Conservation (phyloP, 2,888 invertebrate species). For the Melanophora roralis region DNA sequence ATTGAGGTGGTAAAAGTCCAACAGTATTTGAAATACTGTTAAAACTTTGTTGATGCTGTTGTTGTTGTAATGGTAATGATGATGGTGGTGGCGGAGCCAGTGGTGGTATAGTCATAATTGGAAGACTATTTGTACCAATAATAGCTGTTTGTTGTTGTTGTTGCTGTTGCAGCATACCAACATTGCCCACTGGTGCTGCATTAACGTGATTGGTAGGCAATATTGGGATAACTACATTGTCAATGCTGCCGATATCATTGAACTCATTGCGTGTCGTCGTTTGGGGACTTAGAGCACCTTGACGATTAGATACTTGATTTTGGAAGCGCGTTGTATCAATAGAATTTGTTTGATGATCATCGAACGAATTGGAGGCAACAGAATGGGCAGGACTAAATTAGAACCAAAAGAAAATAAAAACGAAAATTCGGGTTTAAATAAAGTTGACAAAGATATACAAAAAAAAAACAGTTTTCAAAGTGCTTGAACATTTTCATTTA, state of each 20-base stretch:
- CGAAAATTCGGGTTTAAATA: no score
- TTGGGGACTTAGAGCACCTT: conserved; percentile 67
- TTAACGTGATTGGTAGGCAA: neutral
- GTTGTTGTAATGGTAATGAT: conserved; percentile 59
- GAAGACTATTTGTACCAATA: conserved; percentile 13
- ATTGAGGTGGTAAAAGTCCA: conserved; percentile 46
- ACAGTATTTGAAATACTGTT: conserved; percentile 45
- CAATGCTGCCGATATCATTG: conserved; percentile 59
- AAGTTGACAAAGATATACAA: neutral
- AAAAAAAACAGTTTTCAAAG: no score
- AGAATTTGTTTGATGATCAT: conserved; percentile 77
- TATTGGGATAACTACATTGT: conserved; percentile 40
- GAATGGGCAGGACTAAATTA: conserved; percentile 82
- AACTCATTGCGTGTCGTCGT: conserved; percentile 55
- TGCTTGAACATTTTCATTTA: no score
- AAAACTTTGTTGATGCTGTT: conserved; percentile 44
- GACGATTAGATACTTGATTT: conserved; percentile 72
- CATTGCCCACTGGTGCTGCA: conserved; percentile 10
- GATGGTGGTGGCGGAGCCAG: conserved; percentile 21
- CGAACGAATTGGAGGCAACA: conserved; percentile 83
- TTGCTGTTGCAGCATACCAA: conserved; percentile 24
- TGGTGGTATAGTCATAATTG: conserved; percentile 12
- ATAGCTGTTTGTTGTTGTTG: neutral
- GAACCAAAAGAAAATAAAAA: no score
- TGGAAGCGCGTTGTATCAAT: conserved; percentile 74